Percentiles rank a stretch among this genome's conserved stretches.
Conservation (phyloP, 2,888 invertebrate genomes). For the Drosophila bunnanda region DNA sequence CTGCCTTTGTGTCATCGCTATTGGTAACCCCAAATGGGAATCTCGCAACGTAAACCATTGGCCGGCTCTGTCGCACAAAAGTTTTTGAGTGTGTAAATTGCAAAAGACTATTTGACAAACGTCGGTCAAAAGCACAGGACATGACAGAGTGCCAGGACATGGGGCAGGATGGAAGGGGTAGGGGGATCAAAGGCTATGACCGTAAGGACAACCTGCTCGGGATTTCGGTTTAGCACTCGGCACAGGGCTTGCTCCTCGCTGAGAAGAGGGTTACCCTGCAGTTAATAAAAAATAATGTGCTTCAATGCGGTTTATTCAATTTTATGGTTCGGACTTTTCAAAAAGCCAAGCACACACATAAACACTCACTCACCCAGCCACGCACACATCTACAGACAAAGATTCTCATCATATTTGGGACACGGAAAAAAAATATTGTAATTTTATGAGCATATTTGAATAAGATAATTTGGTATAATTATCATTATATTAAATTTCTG, state of each 20-base stretch:
- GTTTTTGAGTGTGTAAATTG: constrained; percentile 76
- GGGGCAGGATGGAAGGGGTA: not conserved
- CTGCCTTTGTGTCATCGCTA: constrained; percentile 10
- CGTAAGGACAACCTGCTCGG: constrained; percentile 65
- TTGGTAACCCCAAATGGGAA: constrained; percentile 23
- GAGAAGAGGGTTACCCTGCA: constrained; percentile 51
- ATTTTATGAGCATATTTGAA: not conserved
- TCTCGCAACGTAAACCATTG: constrained; percentile 36
- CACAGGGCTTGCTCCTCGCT: constrained; percentile 34
- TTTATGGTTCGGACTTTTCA: constrained; percentile 78
- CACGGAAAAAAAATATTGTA: not conserved
- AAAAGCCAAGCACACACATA: constrained; percentile 59
- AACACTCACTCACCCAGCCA: constrained; percentile 36
- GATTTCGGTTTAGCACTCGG: constrained; percentile 70
- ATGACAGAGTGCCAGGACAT: constrained; percentile 39
- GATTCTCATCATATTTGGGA: constrained; percentile 14
- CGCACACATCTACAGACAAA: constrained; percentile 29
- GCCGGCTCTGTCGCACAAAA: constrained; percentile 40
- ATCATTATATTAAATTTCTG: not conserved
- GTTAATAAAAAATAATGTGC: constrained; percentile 81
- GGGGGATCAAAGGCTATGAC: constrained; percentile 40
- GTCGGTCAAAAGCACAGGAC: constrained; percentile 74
- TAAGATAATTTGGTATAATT: not conserved
- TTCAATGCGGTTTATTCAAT: constrained; percentile 80
- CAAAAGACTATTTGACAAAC: constrained; percentile 80